Evolutionary conservation across 1,140 invertebrate genomes (phyloP).

Genomic region (Drosophila insularis): DNA sequence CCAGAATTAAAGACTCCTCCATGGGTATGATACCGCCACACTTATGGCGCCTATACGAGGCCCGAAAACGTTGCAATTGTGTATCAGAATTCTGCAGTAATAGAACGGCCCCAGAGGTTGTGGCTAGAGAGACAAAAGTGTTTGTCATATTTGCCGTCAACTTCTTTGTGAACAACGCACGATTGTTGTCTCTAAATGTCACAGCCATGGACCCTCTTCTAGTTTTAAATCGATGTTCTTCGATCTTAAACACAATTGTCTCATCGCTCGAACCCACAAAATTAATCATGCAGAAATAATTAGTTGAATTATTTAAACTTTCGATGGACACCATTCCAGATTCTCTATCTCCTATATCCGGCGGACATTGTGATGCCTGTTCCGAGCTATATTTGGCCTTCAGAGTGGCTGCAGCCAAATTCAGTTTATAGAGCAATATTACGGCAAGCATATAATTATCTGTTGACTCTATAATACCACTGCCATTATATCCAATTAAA

Average conservation of each 20-base stretch:
- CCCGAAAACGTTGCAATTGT: conserved; percentile 25
- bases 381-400: conserved; percentile 48
- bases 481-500: conserved; percentile 31
- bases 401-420: conserved; percentile 20
- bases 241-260: conserved; percentile 60
- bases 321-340: conserved; percentile 40
- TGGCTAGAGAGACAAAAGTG: conserved; percentile 24
- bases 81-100: conserved; percentile 9
- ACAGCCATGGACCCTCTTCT: conserved; percentile 5
- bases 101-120: conserved; percentile 27
- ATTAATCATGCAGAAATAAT: conserved; percentile 47
- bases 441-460: conserved; percentile 64
- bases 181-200: conserved; percentile 34
- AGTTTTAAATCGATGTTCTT: conserved; percentile 22
- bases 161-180: neutral
- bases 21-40: conserved; percentile 55
- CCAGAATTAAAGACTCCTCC: conserved; percentile 18
- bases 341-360: conserved; percentile 47
- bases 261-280: conserved; percentile 27
- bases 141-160: conserved; percentile 33
- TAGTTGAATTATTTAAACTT: conserved; percentile 9
- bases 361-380: conserved; percentile 48
- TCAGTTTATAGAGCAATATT: conserved; percentile 9
- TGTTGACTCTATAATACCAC: conserved; percentile 46
- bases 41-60: conserved; percentile 44